Percentiles rank a stretch among this genome's conserved stretches.
phyloP scores from a whole-genome alignment of 1,140 invertebrate genomes.

The Aphidius gifuensis region DNA sequence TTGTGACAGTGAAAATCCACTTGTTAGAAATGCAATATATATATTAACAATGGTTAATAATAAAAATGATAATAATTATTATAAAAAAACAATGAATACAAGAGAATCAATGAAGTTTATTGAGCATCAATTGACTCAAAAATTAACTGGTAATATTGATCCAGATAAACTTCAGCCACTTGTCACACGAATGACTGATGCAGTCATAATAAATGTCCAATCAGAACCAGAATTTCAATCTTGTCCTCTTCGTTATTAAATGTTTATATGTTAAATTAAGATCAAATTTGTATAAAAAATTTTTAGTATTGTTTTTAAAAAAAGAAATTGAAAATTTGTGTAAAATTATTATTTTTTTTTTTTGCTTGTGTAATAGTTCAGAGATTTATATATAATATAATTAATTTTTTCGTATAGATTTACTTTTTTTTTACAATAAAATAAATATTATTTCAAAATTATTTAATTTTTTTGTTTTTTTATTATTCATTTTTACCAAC shows the following conservation, averaged over 20 bases:
- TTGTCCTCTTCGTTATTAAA: slow-evolving; percentile 21
- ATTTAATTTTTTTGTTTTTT: slow-evolving; percentile 2
- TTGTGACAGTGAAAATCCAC: slow-evolving; percentile 41
- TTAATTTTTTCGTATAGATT: too few relatives aligned
- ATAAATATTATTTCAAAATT: slow-evolving; percentile 3
- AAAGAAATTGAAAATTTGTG: too few relatives aligned
- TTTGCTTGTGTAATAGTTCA: too few relatives aligned
- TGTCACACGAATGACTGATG: slow-evolving; percentile 45
- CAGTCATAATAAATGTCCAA: slow-evolving; percentile 33
- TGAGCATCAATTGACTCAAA: slow-evolving; percentile 32
- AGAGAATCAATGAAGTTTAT: slow-evolving; percentile 29
- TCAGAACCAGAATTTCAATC: slow-evolving; percentile 31
- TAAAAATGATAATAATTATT: slow-evolving; percentile 18
- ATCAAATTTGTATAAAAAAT: too few relatives aligned
- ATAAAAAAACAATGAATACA: too few relatives aligned
- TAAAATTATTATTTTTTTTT: too few relatives aligned
- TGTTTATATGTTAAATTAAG: too few relatives aligned
- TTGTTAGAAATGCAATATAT: slow-evolving; percentile 37
- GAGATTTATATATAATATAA: not conserved
- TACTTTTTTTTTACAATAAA: too few relatives aligned
- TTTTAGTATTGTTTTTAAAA: too few relatives aligned
- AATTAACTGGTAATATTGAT: slow-evolving; percentile 37
- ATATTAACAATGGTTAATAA: slow-evolving; percentile 40
- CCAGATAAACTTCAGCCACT: slow-evolving; percentile 38
- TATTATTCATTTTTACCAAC: too few relatives aligned